Evolutionary conservation across 1,140 invertebrate genomes (phyloP).

Genomic region (Formica exsecta): DNA sequence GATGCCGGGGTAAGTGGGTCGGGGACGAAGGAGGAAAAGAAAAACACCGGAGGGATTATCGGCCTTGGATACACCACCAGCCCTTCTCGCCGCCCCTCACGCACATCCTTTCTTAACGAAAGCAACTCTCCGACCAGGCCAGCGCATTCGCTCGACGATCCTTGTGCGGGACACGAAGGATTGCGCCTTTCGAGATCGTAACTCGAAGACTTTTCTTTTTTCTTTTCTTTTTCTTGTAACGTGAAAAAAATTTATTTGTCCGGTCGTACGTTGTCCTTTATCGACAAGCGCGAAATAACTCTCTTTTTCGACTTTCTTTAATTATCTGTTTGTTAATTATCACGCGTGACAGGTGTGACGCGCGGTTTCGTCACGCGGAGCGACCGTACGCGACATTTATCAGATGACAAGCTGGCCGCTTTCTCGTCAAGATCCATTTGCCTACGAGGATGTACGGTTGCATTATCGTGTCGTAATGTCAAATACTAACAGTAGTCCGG

Average conservation of each 20-base stretch:
- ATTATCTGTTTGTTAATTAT: constrained; percentile 22
- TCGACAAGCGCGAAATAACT: neutral
- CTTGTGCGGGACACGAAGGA: constrained; percentile 19
- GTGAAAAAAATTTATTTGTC: neutral
- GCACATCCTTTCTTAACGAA: constrained; percentile 50
- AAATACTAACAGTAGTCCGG: constrained; percentile 54
- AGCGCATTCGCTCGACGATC: constrained; percentile 30
- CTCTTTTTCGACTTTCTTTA: neutral
- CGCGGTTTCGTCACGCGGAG: constrained; percentile 8
- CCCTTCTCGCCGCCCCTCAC: constrained; percentile 31
- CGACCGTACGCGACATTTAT: constrained; percentile 45
- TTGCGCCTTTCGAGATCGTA: neutral
- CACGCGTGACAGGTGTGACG: neutral
- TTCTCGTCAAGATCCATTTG: constrained; percentile 61
- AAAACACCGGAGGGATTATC: constrained; percentile 81
- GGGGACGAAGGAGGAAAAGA: constrained; percentile 71
- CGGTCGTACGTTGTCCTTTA: neutral
- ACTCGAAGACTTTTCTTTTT: neutral
- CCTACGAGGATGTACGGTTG: constrained; percentile 50
- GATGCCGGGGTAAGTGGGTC: constrained; percentile 75
- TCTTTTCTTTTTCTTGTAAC: neutral
- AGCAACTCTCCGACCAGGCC: constrained; percentile 22
- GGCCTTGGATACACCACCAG: constrained; percentile 66
- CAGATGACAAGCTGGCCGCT: constrained; percentile 48
- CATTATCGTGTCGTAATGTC: constrained; percentile 61